Evolutionary conservation across 2,113 vertebrate species (phyloP).

Genomic region (Kryptolebias marmoratus): DNA sequence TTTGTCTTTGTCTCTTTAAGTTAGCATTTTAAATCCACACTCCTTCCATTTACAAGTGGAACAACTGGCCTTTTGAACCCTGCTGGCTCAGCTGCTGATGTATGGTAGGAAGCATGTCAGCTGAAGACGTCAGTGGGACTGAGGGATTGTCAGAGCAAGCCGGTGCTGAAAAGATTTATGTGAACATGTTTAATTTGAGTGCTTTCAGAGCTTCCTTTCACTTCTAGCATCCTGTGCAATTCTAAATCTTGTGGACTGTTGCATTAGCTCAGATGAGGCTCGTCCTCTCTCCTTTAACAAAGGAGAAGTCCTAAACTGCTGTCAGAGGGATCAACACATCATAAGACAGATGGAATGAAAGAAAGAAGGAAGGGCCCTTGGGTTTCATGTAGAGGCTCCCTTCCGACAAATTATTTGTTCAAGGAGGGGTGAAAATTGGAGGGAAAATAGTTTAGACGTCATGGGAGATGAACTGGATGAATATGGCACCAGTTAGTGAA

Average conservation of each 20-base stretch:
- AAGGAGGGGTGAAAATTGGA: conserved; percentile 40
- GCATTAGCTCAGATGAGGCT: conserved; percentile 2
- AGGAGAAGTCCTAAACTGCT: not conserved
- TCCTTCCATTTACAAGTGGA: conserved; percentile 22
- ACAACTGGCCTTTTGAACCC: conserved; percentile 45
- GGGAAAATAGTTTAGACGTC: conserved; percentile 49
- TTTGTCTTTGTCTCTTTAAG: conserved; percentile 44
- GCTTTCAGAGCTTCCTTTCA: not conserved
- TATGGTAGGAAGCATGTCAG: conserved; percentile 36
- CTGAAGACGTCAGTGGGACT: conserved; percentile 36
- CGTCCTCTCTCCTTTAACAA: not conserved
- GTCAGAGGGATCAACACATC: conserved; percentile 1
- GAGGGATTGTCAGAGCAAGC: conserved; percentile 23
- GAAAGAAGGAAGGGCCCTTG: not conserved
- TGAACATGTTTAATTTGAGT: conserved; percentile 21
- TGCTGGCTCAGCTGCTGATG: conserved; percentile 40
- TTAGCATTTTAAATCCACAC: conserved; percentile 30
- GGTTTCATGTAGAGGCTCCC: conserved; percentile 14
- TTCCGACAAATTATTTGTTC: conserved; percentile 52
- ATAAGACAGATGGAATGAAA: conserved; percentile 1
- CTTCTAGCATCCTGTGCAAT: conserved; percentile 19
- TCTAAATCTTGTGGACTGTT: not conserved
- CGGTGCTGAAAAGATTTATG: conserved; percentile 46
- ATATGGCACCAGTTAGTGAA: conserved; percentile 22
- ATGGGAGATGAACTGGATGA: conserved; percentile 47